Evolutionary conservation across 92 coral and sea anemone genomes (phyloP).

Genomic region (Micromussa lordhowensis): DNA sequence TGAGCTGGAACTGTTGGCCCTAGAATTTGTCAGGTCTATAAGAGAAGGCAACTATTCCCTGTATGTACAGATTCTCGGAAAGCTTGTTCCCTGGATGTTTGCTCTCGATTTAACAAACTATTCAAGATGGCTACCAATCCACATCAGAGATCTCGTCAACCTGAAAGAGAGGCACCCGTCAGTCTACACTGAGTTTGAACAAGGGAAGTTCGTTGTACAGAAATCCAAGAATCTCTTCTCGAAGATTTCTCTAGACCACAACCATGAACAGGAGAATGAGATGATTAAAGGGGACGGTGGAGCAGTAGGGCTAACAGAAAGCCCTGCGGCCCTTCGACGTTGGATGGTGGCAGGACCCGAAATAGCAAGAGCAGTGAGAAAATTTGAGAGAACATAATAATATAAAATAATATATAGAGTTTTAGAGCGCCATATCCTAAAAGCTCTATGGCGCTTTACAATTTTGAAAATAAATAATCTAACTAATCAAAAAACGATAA

Average conservation of each 20-base stretch:
- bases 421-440: no score
- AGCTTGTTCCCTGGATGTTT: conserved; percentile 59
- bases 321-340: neutral
- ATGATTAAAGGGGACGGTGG: conserved; percentile 48
- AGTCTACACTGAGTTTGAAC: conserved; percentile 24
- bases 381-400: no score
- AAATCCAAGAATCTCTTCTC: no score
- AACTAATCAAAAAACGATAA: no score
- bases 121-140: conserved; percentile 50
- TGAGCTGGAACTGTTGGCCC: neutral
- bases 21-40: conserved; percentile 21
- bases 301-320: conserved; percentile 14
- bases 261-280: conserved; percentile 42
- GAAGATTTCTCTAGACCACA: neutral
- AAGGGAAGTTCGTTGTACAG: conserved; percentile 34
- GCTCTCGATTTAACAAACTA: conserved; percentile 35
- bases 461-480: no score
- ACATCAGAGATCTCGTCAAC: conserved; percentile 46
- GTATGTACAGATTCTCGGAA: conserved; percentile 46
- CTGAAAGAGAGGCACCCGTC: conserved; percentile 43
- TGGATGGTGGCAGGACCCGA: neutral
- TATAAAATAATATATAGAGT: no score
- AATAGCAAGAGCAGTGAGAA: neutral
- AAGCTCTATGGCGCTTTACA: no score
- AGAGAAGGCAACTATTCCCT: conserved; percentile 39